These are phyloP conservation scores for Tragelaphus buxtoni DNA, from an alignment of 2,113 vertebrate genomes.

Conservation along the genomic window DNA sequence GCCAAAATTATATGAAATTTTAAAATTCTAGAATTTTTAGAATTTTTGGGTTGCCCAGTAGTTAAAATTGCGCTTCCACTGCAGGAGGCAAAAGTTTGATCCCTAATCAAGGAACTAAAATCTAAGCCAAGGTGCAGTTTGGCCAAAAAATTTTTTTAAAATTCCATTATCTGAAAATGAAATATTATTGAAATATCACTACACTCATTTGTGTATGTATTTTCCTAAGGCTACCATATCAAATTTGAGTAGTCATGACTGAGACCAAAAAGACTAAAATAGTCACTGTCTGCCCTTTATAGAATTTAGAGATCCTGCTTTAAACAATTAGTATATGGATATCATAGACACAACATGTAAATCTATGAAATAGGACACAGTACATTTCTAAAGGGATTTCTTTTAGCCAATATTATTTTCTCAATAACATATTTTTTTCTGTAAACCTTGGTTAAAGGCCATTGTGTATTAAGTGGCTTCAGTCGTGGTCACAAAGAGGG, in stretches of 20 bases:
- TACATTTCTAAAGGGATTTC: background rate
- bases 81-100: background rate
- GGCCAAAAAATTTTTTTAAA: background rate
- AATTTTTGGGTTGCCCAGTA: background rate
- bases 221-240: background rate
- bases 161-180: background rate
- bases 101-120: background rate
- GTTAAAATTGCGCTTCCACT: background rate
- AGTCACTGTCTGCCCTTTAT: background rate
- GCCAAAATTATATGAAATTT: background rate
- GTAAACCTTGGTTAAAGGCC: background rate
- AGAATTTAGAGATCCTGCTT: background rate
- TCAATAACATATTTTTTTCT: background rate
- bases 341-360: background rate
- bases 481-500: background rate
- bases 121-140: background rate
- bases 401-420: background rate
- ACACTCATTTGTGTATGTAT: background rate
- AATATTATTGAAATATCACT: background rate
- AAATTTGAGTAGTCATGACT: background rate
- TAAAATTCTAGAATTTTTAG: background rate
- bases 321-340: background rate
- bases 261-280: background rate
- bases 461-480: background rate
- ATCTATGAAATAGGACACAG: background rate